Base-by-base conservation (phyloP, 2,113 vertebrate species). In the Synodontis membranacea region DNA sequence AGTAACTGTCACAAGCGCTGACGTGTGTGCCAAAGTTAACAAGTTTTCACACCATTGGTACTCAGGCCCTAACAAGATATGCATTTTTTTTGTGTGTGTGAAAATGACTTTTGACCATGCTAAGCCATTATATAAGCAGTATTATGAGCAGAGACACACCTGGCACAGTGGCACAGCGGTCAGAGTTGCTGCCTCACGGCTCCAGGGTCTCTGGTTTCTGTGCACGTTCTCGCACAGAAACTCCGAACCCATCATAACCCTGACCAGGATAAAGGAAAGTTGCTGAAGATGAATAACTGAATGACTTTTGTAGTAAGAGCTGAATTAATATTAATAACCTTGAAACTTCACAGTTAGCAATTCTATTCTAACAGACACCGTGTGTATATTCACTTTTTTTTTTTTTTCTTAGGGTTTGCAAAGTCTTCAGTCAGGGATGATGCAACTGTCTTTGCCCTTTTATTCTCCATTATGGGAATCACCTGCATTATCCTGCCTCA, bases 401-500 rank as follows among this genome's bases (percentile, higher is more conserved):
- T 39, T 39, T 52, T 39, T 66, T 48, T 78, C 39, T 39, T 79
- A 34, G 7, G 4, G 39, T 28, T n/a, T 82, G 15, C 23, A n/a
- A 44, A 64, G 58, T 4, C 42, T 56, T 54, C 2, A 64, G 8
- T 64, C 31, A 28, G 48, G 25, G 46, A 80, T 80, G 60, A 62
- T 85, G 79, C 37, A 50, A 60, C 28, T 34, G 76, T 25, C n/a
- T 79, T 82, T 82, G 52, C 46, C 37, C 86, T 58, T 86, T 74
- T 64, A 86, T 89, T 75, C 85, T 87, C 82, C 86, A 66, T 78
- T 85, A 81, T 85, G 86, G 64, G 42, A 80, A 86, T 87, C 89
- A 88, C 90, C 88, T 84, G 86, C 82, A 90, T 83, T 91, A 83
- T 66, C 79, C 86, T 84, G 80, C 64, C 74, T 81, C 86, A 84